These are phyloP conservation scores for Chloroceryle inda DNA, from an alignment of 2,797 vertebrate genomes.

Conservation along the genomic window DNA sequence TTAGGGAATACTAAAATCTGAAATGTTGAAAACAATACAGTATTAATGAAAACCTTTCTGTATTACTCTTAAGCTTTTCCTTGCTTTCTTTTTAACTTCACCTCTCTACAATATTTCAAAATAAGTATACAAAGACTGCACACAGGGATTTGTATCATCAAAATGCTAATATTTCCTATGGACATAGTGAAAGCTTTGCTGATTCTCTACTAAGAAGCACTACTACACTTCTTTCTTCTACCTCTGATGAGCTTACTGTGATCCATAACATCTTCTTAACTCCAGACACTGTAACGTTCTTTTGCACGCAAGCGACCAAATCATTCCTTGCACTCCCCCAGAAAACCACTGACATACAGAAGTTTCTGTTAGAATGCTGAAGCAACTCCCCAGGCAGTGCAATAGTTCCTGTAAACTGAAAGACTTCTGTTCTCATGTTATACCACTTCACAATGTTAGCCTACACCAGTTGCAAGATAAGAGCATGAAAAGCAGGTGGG, in stretches of 20 bases:
- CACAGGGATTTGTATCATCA: neutral
- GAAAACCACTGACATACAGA: neutral
- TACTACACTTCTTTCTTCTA: neutral
- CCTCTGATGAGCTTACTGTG: neutral
- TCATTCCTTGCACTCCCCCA: neutral
- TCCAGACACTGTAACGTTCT: neutral
- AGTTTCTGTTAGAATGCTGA: neutral
- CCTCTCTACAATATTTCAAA: neutral
- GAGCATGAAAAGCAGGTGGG: neutral
- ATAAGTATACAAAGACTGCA: neutral
- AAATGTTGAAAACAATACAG: neutral
- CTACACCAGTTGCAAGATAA: neutral
- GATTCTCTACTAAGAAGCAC: neutral
- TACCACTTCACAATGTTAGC: neutral
- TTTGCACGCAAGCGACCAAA: neutral
- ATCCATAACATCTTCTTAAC: neutral
- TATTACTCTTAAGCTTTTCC: neutral
- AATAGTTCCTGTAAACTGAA: neutral
- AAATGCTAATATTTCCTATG: neutral
- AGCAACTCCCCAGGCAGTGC: neutral
- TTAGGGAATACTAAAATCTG: neutral
- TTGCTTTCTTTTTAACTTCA: neutral
- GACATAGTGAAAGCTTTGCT: neutral
- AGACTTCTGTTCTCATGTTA: neutral
- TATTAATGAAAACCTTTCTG: neutral